Percentiles rank a stretch among this genome's conserved stretches.
Conservation (phyloP, 2,113 vertebrate species). For the Dunckerocampus dactyliophorus region DNA sequence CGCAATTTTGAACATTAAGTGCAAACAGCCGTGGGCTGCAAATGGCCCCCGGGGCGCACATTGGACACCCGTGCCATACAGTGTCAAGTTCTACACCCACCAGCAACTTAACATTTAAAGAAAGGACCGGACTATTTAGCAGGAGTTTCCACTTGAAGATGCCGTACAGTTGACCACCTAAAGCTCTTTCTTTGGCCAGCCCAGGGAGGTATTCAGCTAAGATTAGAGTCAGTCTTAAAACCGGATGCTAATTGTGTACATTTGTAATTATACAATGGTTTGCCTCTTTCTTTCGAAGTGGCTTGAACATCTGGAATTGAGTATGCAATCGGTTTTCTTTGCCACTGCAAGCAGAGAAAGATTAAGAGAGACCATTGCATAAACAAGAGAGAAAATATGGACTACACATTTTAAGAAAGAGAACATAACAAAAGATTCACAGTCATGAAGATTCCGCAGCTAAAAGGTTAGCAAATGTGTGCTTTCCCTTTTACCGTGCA, state of each 20-base stretch:
- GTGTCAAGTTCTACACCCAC: constrained; percentile 35
- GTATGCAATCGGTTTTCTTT: constrained; percentile 18
- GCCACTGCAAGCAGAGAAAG: constrained; percentile 8
- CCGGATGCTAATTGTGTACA: constrained; percentile 43
- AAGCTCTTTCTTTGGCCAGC: constrained; percentile 23
- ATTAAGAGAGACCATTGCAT: constrained; percentile 5
- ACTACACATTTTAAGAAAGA: constrained; percentile 2
- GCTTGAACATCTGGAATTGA: constrained; percentile 40
- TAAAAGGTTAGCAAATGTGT: constrained; percentile 10
- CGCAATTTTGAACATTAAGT: too few species aligned
- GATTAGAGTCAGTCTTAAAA: constrained; percentile 36
- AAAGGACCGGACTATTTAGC: constrained; percentile 41
- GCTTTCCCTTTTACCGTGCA: constrained; percentile 27
- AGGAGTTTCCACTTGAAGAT: constrained; percentile 39
- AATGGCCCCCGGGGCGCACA: too few species aligned
- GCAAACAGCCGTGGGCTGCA: too few species aligned
- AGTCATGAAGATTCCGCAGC: constrained; percentile 11
- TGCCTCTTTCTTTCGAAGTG: constrained; percentile 28
- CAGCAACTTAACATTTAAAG: constrained; percentile 33
- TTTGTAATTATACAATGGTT: constrained; percentile 53
- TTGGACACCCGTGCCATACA: constrained; percentile 2
- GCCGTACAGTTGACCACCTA: constrained; percentile 26
- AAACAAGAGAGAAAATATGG: constrained; percentile 9
- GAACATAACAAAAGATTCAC: constrained; percentile 9
- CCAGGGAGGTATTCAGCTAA: constrained; percentile 19